Evolutionary conservation across 2,113 vertebrate species (phyloP), one percentile per base, ranked within the genome.

Genomic region (Sebastes fasciatus): DNA sequence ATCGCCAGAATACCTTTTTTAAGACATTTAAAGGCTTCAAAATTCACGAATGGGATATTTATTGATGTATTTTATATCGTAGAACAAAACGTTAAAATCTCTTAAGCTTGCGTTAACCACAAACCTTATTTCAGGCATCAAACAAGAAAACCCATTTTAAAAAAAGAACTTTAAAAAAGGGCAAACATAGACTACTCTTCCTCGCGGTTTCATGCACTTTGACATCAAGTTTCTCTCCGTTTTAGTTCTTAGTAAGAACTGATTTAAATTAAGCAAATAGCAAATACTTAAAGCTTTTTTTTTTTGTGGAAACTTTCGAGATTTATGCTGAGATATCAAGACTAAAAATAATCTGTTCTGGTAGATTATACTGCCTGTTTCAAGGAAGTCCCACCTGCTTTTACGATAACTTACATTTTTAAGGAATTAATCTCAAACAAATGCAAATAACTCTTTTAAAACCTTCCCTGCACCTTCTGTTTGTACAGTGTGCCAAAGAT

Each of bases 361-460:
- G 19, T 78, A 74, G 86, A 84, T 77, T 74, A 26, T 77, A 61
- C 48, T 34, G 63, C 19, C 16, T 52, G 57, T n/a, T 73, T 63
- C 9, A 49, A 23, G 21, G 26, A 77, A 70, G 4, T 68, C 19
- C 45, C 75, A 72, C 62, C 60, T 42, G 58, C 61, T 81, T 71
- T 21, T n/a, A 34, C 0, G 23, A 23, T 51, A 5, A 46, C 19
- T 70, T 79, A 3, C 40, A 34, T n/a, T 23, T 77, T 73, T 19
- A 67, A 13, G 57, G 23, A 7, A 48, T 58, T 66, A 4, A 55
- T 61, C 67, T 69, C 11, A 77, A 66, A 62, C 19, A 74, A 48
- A 77, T 73, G 21, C 45, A 76, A 79, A 84, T 69, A 14, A 73
- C 11, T 54, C 1, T 23, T 75, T 78, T 43, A 26, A 49, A 52